Percentiles rank a stretch among this genome's conserved stretches.
phyloP scores from a whole-genome alignment of 1,140 invertebrate genomes.

The Papilio glaucus region DNA sequence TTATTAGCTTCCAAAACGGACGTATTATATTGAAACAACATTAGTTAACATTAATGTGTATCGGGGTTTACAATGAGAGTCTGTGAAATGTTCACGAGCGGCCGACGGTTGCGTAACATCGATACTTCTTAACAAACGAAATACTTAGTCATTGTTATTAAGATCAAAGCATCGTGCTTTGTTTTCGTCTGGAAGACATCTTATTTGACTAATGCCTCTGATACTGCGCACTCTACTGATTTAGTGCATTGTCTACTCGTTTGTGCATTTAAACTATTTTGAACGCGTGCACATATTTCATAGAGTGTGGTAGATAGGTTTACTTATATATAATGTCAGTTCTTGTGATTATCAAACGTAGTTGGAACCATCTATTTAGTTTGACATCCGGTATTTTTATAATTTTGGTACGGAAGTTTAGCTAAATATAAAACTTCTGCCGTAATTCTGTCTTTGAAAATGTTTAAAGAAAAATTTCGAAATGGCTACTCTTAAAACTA shows the following conservation, averaged over 20 bases:
- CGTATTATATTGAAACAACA: not conserved
- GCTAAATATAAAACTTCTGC: no score
- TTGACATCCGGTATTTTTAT: no score
- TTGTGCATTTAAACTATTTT: conserved; percentile 7
- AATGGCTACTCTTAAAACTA: no score
- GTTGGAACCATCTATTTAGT: no score
- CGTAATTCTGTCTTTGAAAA: no score
- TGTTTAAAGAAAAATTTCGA: no score
- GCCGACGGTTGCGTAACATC: conserved; percentile 43
- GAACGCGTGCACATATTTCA: conserved; percentile 9
- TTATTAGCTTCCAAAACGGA: not conserved
- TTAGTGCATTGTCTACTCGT: conserved; percentile 7
- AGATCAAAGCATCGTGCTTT: conserved; percentile 45
- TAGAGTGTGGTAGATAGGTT: not conserved
- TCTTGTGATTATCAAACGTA: not conserved
- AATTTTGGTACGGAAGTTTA: no score
- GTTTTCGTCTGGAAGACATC: conserved; percentile 51
- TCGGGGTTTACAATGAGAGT: conserved; percentile 25
- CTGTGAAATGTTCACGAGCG: conserved; percentile 39
- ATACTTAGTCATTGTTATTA: conserved; percentile 52
- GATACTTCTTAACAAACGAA: conserved; percentile 41
- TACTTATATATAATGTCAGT: not conserved
- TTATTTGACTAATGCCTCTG: conserved; percentile 42
- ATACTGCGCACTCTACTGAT: conserved; percentile 51
- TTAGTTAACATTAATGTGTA: conserved; percentile 2